Evolutionary conservation across 2,113 vertebrate species (phyloP).

Genomic region (Octodon degus): DNA sequence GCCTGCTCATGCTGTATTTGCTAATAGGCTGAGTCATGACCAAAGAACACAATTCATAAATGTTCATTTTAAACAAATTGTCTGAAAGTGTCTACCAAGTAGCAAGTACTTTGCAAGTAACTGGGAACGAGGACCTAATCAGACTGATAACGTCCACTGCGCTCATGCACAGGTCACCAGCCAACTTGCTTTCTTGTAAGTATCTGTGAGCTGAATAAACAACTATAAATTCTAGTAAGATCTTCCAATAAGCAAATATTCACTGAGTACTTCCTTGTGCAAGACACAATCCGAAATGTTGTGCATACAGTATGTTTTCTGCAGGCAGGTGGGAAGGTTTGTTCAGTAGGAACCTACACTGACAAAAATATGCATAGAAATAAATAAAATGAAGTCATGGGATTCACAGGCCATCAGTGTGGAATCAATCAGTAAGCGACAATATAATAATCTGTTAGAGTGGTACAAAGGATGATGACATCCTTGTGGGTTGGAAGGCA

Average conservation of each 20-base stretch:
- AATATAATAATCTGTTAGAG: not conserved
- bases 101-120: not conserved
- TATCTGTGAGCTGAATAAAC: not conserved
- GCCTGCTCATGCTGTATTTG: constrained; percentile 21
- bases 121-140: not conserved
- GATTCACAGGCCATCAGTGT: not conserved
- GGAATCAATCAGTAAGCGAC: not conserved
- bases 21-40: not conserved
- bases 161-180: not conserved
- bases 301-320: not conserved
- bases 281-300: constrained; percentile 10
- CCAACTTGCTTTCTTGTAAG: not conserved
- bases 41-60: constrained; percentile 13
- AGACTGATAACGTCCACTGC: not conserved
- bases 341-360: not conserved
- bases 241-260: not conserved
- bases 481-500: not conserved
- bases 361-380: constrained; percentile 29
- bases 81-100: not conserved
- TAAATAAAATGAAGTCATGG: not conserved
- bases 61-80: constrained; percentile 16
- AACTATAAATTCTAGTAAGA: constrained; percentile 17
- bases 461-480: not conserved
- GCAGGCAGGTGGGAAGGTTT: not conserved
- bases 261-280: not conserved